Percentiles rank a stretch among this genome's conserved stretches.
These are phyloP conservation scores for Cottoperca gobio DNA, from an alignment of 2,797 vertebrate species.

Conservation along the genomic window DNA sequence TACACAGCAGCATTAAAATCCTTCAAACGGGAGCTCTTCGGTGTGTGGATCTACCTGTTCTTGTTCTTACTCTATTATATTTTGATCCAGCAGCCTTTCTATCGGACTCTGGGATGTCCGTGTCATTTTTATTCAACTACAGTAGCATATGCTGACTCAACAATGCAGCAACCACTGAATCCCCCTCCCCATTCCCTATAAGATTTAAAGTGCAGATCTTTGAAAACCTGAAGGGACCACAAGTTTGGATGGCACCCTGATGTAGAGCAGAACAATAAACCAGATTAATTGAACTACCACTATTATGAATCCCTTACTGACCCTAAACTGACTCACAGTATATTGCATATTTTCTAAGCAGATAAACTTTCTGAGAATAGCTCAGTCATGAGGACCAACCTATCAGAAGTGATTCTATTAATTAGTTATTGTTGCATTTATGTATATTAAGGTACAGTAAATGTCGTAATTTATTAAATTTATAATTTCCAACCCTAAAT, in stretches of 20 bases:
- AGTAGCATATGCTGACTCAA: slow-evolving; percentile 54
- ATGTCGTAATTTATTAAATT: neutral
- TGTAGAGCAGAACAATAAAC: neutral
- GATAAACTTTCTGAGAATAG: neutral
- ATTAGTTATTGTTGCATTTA: neutral
- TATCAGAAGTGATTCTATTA: no score
- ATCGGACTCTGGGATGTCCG: no score
- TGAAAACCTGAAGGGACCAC: neutral
- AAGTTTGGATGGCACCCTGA: neutral
- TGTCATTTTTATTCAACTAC: no score
- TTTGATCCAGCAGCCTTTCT: no score
- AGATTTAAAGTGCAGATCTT: neutral
- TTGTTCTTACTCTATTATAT: no score
- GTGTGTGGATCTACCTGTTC: no score
- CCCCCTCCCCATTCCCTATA: neutral
- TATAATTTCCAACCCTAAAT: neutral
- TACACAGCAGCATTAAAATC: no score
- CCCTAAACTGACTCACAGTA: neutral
- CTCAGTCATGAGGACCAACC: no score
- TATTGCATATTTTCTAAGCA: neutral
- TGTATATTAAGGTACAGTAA: neutral
- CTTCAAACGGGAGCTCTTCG: no score
- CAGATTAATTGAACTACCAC: neutral
- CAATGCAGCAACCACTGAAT: slow-evolving; percentile 37
- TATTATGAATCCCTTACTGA: neutral